These are phyloP conservation scores for Chironomus tentans DNA, from an alignment of 2,888 invertebrate species.

Conservation along the genomic window DNA sequence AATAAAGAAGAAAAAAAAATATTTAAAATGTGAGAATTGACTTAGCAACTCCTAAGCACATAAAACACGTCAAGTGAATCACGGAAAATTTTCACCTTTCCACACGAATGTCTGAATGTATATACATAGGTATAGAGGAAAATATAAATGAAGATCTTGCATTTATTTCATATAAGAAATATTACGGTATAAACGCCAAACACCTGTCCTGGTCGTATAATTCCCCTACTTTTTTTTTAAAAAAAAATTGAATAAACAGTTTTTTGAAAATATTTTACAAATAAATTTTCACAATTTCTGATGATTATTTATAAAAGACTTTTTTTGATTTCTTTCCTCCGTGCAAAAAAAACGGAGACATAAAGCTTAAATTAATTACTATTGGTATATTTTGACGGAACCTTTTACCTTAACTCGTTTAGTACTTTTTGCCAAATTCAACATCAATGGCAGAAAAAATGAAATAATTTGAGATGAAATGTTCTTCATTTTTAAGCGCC, in stretches of 20 bases:
- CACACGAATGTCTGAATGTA: not conserved
- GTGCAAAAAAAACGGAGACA: not conserved
- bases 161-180: conserved; percentile 2
- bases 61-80: not conserved
- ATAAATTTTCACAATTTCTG: too few relatives aligned
- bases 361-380: not conserved
- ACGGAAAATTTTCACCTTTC: conserved; percentile 15
- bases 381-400: not conserved
- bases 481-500: not conserved
- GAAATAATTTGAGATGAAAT: too few relatives aligned
- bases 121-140: too few relatives aligned
- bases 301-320: not conserved
- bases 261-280: too few relatives aligned
- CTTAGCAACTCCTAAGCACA: too few relatives aligned
- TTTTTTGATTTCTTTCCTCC: not conserved
- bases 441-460: not conserved
- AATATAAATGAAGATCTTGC: not conserved
- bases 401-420: not conserved
- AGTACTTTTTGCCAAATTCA: not conserved
- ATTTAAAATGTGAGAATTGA: too few relatives aligned
- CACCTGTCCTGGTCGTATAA: conserved; percentile 22
- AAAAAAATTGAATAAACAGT: too few relatives aligned
- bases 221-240: not conserved
- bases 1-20: too few relatives aligned
- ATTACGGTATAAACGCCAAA: conserved; percentile 14